Evolutionary conservation across 2,888 invertebrate species (phyloP), one percentile per base, ranked within the genome.

Genomic region (Meiosimyza decipiens): DNA sequence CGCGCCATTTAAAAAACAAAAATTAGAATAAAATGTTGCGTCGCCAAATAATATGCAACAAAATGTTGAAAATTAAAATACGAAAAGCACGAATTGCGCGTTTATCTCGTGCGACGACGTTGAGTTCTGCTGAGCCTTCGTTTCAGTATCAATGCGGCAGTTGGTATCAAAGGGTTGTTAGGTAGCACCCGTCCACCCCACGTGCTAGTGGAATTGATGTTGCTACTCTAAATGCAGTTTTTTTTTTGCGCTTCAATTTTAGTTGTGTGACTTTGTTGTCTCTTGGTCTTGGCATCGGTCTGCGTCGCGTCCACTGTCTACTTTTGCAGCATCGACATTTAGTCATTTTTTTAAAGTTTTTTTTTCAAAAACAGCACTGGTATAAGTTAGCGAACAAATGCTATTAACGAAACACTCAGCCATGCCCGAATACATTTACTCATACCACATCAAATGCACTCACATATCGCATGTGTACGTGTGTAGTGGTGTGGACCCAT

Each of bases 31-130:
- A 54, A 33, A 22, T 40, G 57, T 12, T 22, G 40, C 69, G 51
- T 52, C 40, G 33, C 55, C 51, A 71, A 74, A 71, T 67, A 74
- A 67, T 72, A 72, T 68, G 59, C 51, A 71, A 67, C 66, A 54
- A 63, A 62, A 72, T 52, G 59, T 13, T 52, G 22, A 52, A 69
- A 73, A 72, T 74, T 62, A 66, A 74, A 74, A 68, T 49, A 68
- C 68, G 71, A 71, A 55, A 65, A 71, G 5, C 40, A 71, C 54
- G 57, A 65, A 22, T 49, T 40, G 9, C 40, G 40, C 40, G 40
- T 40, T 40, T 40, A 9, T 40, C 40, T 40, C 40, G 9, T 40
- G 40, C 9, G 9, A 40, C 40, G 40, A 6, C 40, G 9, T 40
- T 6, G 28, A 28, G 28, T 28, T 28, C 3, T 28, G 28, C 4